These are phyloP conservation scores for Lasaia peninsularis DNA, from an alignment of 1,140 invertebrate genomes.

Conservation along the genomic window DNA sequence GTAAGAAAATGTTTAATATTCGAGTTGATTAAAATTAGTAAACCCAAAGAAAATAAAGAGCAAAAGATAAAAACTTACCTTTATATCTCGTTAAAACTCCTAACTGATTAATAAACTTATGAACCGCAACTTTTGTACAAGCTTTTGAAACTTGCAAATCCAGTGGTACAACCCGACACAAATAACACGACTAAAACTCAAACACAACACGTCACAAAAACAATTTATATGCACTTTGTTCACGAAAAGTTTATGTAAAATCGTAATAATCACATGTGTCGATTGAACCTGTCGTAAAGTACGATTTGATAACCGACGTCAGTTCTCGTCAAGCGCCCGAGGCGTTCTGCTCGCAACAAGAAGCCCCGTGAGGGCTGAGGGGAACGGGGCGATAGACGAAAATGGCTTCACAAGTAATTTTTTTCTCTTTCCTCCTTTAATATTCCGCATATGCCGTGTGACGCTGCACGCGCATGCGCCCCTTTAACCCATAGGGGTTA, in stretches of 20 bases:
- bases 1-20: too few relatives aligned
- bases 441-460: slow-evolving; percentile 74
- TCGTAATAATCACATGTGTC: slow-evolving; percentile 41
- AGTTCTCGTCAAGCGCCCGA: slow-evolving; percentile 41
- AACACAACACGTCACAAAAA: slow-evolving; percentile 1
- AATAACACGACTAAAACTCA: neutral
- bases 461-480: slow-evolving; percentile 70
- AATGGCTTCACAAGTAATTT: slow-evolving; percentile 77
- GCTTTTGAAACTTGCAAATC: slow-evolving; percentile 9
- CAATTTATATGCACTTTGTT: slow-evolving; percentile 9
- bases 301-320: slow-evolving; percentile 41
- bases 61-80: neutral
- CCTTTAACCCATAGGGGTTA: slow-evolving; percentile 62
- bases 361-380: slow-evolving; percentile 56
- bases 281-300: slow-evolving; percentile 38
- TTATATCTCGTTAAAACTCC: neutral
- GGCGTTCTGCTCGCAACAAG: slow-evolving; percentile 52
- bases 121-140: slow-evolving; percentile 9
- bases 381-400: slow-evolving; percentile 69
- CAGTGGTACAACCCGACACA: neutral
- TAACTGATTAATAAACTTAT: neutral
- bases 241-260: slow-evolving; percentile 2
- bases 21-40: too few relatives aligned
- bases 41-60: too few relatives aligned
- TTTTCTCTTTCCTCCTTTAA: slow-evolving; percentile 77